Conservation (phyloP, 2,113 vertebrate genomes). For the Xerus inauris region DNA sequence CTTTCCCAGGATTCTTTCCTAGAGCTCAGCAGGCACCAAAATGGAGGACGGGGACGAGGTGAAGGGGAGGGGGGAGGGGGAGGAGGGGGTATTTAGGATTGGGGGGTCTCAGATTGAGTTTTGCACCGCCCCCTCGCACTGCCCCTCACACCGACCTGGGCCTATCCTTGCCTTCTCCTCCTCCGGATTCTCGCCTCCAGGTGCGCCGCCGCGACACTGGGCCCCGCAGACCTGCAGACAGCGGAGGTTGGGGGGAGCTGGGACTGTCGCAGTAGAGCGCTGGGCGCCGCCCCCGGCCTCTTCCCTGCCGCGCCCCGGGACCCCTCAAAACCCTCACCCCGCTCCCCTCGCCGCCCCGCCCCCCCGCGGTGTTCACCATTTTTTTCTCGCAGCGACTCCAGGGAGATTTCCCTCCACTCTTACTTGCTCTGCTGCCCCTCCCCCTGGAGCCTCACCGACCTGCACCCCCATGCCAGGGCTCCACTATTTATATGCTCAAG, state of each 20-base stretch:
- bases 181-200: background rate
- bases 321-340: background rate
- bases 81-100: fast-evolving
- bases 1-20: slow-evolving; percentile 57
- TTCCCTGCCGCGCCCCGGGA: fast-evolving
- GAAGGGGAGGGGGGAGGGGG: background rate
- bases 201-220: background rate
- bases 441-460: background rate
- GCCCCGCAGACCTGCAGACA: slow-evolving; percentile 21
- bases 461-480: background rate
- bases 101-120: background rate
- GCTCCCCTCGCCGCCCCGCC: background rate
- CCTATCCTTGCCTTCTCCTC: slow-evolving; percentile 40
- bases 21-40: slow-evolving; percentile 53
- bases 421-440: background rate
- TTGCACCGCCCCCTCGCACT: background rate
- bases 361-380: background rate
- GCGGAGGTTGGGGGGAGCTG: background rate
- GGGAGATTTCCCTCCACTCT: background rate
- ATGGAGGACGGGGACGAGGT: slow-evolving; percentile 61
- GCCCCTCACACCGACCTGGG: slow-evolving; percentile 53
- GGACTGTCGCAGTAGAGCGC: background rate
- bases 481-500: background rate
- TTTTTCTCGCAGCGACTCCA: background rate
- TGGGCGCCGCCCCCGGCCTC: background rate